A percentile compares a stretch with the other conserved stretches of the same genome.
These are phyloP conservation scores for Electrophaes corylata DNA, from an alignment of 2,888 invertebrate species.

Conservation along the genomic window DNA sequence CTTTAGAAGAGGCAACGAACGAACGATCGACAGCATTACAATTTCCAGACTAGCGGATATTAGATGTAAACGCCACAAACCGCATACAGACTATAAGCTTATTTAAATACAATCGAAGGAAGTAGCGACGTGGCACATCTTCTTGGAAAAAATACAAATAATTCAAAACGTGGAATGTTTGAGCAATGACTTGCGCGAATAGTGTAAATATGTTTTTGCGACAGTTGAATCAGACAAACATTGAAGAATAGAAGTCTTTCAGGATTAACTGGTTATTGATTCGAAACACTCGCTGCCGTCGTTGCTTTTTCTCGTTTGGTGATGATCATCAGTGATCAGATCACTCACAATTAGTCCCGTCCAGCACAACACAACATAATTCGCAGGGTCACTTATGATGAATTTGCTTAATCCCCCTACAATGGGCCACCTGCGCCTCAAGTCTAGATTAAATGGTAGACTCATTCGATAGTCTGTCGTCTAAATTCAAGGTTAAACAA, in stretches of 20 bases:
- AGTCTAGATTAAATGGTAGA: conserved; percentile 36
- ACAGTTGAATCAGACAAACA: conserved; percentile 1
- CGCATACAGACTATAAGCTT: conserved; percentile 28
- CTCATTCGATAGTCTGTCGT: conserved; percentile 11
- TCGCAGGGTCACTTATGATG: conserved; percentile 47
- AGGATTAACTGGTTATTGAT: conserved; percentile 8
- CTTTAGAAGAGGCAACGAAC: conserved; percentile 21
- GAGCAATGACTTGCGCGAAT: conserved; percentile 21
- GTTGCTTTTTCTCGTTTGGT: conserved; percentile 30
- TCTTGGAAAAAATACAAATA: conserved; percentile 31
- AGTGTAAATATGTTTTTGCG: conserved; percentile 16
- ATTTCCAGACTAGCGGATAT: conserved; percentile 22
- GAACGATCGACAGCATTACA: conserved; percentile 27
- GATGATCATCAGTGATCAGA: conserved; percentile 13
- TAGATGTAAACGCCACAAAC: conserved; percentile 25
- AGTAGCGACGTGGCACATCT: conserved; percentile 29
- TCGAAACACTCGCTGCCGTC: not conserved
- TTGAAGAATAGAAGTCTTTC: not conserved
- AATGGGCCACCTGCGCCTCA: conserved; percentile 47
- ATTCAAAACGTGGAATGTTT: conserved; percentile 26
- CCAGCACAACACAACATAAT: conserved; percentile 39
- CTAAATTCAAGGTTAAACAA: conserved; percentile 5
- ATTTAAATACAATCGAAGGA: conserved; percentile 39
- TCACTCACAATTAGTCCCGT: conserved; percentile 47
- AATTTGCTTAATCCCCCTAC: conserved; percentile 47